A percentile compares a stretch with the other conserved stretches of the same genome.
phyloP scores from a whole-genome alignment of 2,113 vertebrate genomes.

The Pelvicachromis taeniatus region DNA sequence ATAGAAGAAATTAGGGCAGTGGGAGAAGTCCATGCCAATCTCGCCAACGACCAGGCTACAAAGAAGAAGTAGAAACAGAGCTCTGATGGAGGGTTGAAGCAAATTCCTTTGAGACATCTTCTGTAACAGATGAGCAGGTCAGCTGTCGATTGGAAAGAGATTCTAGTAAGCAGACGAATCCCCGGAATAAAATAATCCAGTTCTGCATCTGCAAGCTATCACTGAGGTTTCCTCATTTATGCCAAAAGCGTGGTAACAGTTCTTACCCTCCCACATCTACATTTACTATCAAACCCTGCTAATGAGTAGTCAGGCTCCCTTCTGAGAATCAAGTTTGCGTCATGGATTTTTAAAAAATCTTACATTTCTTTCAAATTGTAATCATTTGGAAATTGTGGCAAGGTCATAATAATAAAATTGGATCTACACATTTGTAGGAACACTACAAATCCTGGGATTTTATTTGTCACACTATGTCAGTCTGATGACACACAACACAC shows the following conservation, averaged over 20 bases:
- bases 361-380: background rate
- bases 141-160: background rate
- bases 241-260: background rate
- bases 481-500: background rate
- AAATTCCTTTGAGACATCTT: background rate
- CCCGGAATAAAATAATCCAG: background rate
- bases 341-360: background rate
- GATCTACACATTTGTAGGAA: background rate
- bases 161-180: background rate
- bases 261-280: background rate
- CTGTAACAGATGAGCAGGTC: background rate
- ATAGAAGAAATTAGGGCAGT: slow-evolving; percentile 61
- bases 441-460: background rate
- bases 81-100: background rate
- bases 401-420: background rate
- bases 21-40: slow-evolving; percentile 32
- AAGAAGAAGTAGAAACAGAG: slow-evolving; percentile 26
- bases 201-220: background rate
- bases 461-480: background rate
- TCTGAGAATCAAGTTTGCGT: background rate
- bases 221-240: slow-evolving; percentile 7
- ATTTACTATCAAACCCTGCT: background rate
- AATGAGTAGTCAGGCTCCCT: background rate
- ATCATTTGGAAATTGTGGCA: background rate
- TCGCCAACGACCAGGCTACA: slow-evolving; percentile 21